Percentiles rank a stretch among this genome's conserved stretches.
Evolutionary conservation across 1,140 invertebrate genomes (phyloP).

Genomic region (Papilio xuthus): DNA sequence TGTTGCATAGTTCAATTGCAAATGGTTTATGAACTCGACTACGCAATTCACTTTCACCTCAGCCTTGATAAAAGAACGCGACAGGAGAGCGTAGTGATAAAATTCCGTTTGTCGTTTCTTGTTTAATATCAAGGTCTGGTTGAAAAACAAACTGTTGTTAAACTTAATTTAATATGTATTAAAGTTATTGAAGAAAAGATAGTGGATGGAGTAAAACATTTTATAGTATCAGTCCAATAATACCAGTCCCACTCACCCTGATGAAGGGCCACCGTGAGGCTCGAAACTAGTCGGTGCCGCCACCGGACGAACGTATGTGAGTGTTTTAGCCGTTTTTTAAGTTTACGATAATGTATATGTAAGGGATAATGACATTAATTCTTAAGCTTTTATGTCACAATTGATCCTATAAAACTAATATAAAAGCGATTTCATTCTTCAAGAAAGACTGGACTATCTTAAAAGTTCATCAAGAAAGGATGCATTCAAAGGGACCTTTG

Average conservation of each 20-base stretch:
- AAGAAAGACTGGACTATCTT: conserved; percentile 4
- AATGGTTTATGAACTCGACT: neutral
- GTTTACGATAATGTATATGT: too few species aligned
- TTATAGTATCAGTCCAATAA: too few species aligned
- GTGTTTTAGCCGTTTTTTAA: too few species aligned
- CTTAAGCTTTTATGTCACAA: neutral
- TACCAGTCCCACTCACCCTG: too few species aligned
- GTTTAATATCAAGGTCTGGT: conserved; percentile 15
- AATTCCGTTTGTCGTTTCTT: conserved; percentile 28
- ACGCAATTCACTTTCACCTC: conserved; percentile 34
- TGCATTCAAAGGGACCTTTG: conserved; percentile 21
- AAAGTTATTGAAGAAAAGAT: too few species aligned
- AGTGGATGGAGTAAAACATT: too few species aligned
- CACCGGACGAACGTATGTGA: too few species aligned
- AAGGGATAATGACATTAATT: neutral
- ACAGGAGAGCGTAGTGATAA: conserved; percentile 25
- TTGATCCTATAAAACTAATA: neutral
- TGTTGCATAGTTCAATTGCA: conserved; percentile 4
- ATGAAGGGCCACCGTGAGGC: too few species aligned
- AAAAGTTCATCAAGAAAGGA: conserved; percentile 23
- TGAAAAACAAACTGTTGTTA: neutral
- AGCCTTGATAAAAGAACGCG: conserved; percentile 24
- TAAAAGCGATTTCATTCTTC: neutral
- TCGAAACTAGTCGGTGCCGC: too few species aligned
- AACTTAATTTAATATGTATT: neutral